Evolutionary conservation across 2,888 invertebrate genomes (phyloP), one percentile per base, ranked within the genome.

Genomic region (Ormyrus nitidulus): DNA sequence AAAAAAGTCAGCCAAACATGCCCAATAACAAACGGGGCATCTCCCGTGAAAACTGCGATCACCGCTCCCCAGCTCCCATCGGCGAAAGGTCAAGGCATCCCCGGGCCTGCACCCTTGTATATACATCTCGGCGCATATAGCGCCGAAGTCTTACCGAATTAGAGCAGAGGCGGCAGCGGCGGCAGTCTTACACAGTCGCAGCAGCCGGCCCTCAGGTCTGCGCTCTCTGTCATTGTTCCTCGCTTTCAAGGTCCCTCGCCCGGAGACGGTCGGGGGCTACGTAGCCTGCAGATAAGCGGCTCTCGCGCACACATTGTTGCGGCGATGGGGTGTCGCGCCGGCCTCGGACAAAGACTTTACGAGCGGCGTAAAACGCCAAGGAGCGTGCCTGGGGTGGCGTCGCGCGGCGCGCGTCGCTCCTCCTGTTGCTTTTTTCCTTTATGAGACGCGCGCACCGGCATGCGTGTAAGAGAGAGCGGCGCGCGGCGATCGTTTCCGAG

Each of bases 121-220:
- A 19, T 2, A 2, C 34, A 34, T 2, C 34, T 34, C 34, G 34
- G 3, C 34, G 34, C 34, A 4, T 4, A 6, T 4, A 6, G 7
- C 44, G 61, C 58, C 5, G 0, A n/a, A n/a, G 6, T 10, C 13
- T n/a, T 58, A 10, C n/a, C 34, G 34, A 49, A 11, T 19, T 9
- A 19, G 34, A 51, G 61, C 48, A 34, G n/a, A 34, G 49, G 59
- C 44, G 4, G 9, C 9, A 34, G 34, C n/a, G 10, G 34, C 8
- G 51, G 54, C 7, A 51, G 7, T 19, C 19, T 19, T 19, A 19
- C 51, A 75, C 51, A 75, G 48, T 44, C 53, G 62, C 59, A 48
- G 56, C 70, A 74, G 69, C 79, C 62, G 79, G 79, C 74, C 70
- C 69, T 70, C 72, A 34, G 19, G 62, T 19, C 49, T 66, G 51